These are phyloP conservation scores for Lochmaea crataegi DNA, from an alignment of 2,888 invertebrate species.

Conservation along the genomic window DNA sequence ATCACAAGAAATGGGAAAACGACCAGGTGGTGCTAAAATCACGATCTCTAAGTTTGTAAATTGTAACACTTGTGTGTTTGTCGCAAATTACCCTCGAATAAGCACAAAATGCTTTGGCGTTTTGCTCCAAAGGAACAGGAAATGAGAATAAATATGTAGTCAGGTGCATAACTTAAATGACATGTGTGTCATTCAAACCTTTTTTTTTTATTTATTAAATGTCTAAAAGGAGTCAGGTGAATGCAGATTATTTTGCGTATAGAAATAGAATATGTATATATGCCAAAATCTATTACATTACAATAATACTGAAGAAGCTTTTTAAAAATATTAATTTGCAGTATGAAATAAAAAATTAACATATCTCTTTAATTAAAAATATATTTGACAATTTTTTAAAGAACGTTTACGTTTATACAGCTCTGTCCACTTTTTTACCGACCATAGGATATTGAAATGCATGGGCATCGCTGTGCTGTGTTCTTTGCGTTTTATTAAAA, in stretches of 20 bases:
- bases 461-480: too few species aligned
- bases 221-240: background rate
- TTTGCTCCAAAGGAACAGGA: constrained; percentile 29
- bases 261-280: background rate
- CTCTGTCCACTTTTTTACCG: too few species aligned
- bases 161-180: constrained; percentile 25
- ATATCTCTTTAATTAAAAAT: too few species aligned
- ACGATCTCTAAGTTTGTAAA: constrained; percentile 33
- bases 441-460: too few species aligned
- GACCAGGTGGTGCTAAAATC: constrained; percentile 42
- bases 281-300: too few species aligned
- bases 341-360: too few species aligned
- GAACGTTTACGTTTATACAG: too few species aligned
- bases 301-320: too few species aligned
- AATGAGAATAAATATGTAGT: constrained; percentile 34
- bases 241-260: background rate
- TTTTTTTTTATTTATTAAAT: constrained; percentile 5
- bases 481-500: too few species aligned
- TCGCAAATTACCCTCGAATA: constrained; percentile 38
- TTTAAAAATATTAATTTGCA: too few species aligned
- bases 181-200: constrained; percentile 10
- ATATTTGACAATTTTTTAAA: too few species aligned
- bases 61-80: constrained; percentile 39
- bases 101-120: constrained; percentile 31
- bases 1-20: constrained; percentile 27